Evolutionary conservation across 2,797 vertebrate species (phyloP).

Genomic region (Bucorvus abyssinicus): DNA sequence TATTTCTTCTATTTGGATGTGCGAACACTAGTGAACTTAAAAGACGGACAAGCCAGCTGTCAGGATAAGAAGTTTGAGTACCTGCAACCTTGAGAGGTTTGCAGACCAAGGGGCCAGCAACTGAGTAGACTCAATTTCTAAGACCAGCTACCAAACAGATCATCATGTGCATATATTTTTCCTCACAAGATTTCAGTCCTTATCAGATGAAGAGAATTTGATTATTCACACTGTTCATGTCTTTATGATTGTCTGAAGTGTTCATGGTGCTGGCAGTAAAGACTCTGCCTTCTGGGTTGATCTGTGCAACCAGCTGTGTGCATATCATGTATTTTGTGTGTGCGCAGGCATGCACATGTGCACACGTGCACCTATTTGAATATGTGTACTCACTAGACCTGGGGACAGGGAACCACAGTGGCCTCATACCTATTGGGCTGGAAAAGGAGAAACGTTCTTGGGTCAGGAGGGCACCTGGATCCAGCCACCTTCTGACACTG

Average conservation of each 20-base stretch:
- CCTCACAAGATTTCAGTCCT: neutral
- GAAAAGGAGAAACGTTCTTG: neutral
- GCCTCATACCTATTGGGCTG: neutral
- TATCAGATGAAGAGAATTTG: neutral
- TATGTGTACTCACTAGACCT: neutral
- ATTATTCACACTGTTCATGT: neutral
- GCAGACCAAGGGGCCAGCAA: neutral
- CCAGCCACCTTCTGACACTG: neutral
- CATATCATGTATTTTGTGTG: neutral
- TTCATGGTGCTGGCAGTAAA: neutral
- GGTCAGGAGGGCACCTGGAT: neutral
- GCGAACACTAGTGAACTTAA: neutral
- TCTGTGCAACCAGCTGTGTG: neutral
- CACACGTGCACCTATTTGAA: neutral
- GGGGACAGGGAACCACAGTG: neutral
- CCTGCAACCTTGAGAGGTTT: neutral
- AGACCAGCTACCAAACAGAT: neutral
- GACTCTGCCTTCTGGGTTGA: neutral
- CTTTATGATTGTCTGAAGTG: neutral
- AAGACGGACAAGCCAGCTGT: neutral
- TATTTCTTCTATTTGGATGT: neutral
- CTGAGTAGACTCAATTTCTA: neutral
- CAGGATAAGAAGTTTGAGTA: neutral
- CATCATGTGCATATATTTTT: neutral
- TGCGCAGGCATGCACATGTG: rapidly evolving